phyloP scores from a whole-genome alignment of 1,140 invertebrate species.

The Centruroides sculpturatus region DNA sequence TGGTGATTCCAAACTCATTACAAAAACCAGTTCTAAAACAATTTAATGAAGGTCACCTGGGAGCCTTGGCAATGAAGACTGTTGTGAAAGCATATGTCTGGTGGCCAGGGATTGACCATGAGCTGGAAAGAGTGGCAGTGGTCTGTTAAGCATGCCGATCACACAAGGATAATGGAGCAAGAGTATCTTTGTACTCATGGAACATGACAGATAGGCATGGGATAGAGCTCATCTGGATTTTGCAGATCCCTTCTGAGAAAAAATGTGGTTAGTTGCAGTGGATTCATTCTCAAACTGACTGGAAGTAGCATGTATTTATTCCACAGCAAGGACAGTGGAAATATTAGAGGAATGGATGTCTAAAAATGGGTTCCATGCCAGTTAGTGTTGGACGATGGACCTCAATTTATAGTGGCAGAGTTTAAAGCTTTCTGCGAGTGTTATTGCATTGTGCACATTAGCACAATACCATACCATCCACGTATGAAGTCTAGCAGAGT shows the following conservation, averaged over 20 bases:
- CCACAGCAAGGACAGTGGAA: too few relatives aligned
- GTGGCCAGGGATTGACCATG: constrained; percentile 31
- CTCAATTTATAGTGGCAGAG: too few relatives aligned
- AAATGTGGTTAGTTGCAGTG: constrained; percentile 29
- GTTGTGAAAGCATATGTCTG: constrained; percentile 28
- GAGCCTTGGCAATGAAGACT: constrained; percentile 25
- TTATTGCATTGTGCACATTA: too few relatives aligned
- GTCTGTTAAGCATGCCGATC: constrained; percentile 22
- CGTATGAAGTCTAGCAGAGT: too few relatives aligned
- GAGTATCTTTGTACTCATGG: constrained; percentile 23
- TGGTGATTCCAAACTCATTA: constrained; percentile 19
- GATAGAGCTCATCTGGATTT: constrained; percentile 35
- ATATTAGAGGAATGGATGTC: too few relatives aligned
- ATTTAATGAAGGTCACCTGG: constrained; percentile 22
- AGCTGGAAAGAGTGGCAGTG: constrained; percentile 23
- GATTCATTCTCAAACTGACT: constrained; percentile 24
- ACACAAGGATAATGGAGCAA: constrained; percentile 14
- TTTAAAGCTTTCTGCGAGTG: too few relatives aligned
- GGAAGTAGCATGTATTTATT: too few relatives aligned
- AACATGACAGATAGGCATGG: constrained; percentile 26
- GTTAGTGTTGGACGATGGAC: too few relatives aligned
- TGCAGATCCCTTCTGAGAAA: constrained; percentile 28
- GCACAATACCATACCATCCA: too few relatives aligned
- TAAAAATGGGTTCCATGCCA: too few relatives aligned
- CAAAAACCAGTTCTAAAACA: constrained; percentile 16